Evolutionary conservation across 2,888 invertebrate species (phyloP).

Genomic region (Tenthredo amoena): DNA sequence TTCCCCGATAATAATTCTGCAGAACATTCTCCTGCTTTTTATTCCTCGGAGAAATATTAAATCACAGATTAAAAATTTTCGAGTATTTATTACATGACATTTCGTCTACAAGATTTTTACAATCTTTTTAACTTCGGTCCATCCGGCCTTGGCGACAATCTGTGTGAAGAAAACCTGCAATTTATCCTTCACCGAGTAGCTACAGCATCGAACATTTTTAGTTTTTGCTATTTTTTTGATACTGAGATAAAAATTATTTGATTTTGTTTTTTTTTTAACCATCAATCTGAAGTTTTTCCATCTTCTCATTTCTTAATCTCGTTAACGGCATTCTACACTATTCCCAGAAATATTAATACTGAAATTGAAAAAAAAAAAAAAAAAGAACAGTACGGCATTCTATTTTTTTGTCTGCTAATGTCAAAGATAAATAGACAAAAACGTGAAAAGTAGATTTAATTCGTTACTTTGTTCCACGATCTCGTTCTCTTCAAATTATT

Average conservation of each 20-base stretch:
- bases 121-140: neutral
- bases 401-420: neutral
- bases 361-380: neutral
- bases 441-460: neutral
- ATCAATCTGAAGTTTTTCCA: neutral
- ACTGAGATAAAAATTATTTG: neutral
- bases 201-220: neutral
- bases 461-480: neutral
- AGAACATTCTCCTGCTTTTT: neutral
- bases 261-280: neutral
- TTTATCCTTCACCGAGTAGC: slow-evolving; percentile 5
- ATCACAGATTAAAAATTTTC: no score
- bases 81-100: neutral
- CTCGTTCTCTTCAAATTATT: neutral
- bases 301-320: neutral
- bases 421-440: neutral
- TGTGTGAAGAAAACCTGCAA: slow-evolving; percentile 4
- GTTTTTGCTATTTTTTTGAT: neutral
- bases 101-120: neutral
- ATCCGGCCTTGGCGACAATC: slow-evolving; percentile 28
- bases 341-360: neutral
- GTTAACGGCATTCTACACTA: neutral
- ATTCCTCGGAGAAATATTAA: neutral
- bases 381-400: neutral
- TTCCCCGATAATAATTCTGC: no score